A percentile compares a stretch with the other conserved stretches of the same genome.
Evolutionary conservation across 2,888 invertebrate species (phyloP).

Genomic region (Acanthococcus lagerstroemiae): DNA sequence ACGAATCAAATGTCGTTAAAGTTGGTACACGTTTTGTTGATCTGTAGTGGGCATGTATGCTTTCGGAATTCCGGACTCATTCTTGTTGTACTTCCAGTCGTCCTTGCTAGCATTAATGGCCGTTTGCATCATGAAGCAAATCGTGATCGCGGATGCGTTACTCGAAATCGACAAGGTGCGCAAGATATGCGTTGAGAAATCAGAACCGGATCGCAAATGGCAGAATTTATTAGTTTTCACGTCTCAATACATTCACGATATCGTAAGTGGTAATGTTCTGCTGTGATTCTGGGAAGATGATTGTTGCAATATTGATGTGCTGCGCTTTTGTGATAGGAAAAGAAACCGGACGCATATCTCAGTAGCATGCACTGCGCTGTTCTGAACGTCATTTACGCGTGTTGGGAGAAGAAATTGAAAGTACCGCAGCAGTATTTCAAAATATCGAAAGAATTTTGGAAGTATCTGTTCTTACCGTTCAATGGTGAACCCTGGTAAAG

Average conservation of each 20-base stretch:
- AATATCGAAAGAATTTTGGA: constrained; percentile 19
- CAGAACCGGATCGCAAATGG: constrained; percentile 9
- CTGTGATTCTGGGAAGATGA: too few relatives aligned
- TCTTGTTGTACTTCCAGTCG: constrained; percentile 2
- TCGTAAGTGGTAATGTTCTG: too few relatives aligned
- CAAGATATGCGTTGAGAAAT: constrained; percentile 16
- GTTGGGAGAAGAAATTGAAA: constrained; percentile 23
- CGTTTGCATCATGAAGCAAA: constrained; percentile 24
- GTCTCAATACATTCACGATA: constrained; percentile 1
- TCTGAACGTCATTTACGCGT: constrained; percentile 16
- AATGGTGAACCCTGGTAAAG: constrained; percentile 7
- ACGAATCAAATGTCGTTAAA: constrained; percentile 16
- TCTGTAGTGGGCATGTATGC: background rate
- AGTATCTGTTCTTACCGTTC: constrained; percentile 9
- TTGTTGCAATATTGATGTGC: background rate
- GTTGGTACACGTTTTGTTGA: background rate
- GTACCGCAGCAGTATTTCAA: constrained; percentile 22
- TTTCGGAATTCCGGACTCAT: background rate
- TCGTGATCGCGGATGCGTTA: constrained; percentile 21
- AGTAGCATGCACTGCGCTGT: constrained; percentile 22
- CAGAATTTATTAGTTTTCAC: constrained; percentile 19
- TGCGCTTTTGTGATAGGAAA: background rate
- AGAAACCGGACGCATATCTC: constrained; percentile 1
- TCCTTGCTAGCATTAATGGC: constrained; percentile 18
- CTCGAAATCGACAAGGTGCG: constrained; percentile 25